Conservation (phyloP, 2,113 vertebrate species). For the Cheilinus undulatus region DNA sequence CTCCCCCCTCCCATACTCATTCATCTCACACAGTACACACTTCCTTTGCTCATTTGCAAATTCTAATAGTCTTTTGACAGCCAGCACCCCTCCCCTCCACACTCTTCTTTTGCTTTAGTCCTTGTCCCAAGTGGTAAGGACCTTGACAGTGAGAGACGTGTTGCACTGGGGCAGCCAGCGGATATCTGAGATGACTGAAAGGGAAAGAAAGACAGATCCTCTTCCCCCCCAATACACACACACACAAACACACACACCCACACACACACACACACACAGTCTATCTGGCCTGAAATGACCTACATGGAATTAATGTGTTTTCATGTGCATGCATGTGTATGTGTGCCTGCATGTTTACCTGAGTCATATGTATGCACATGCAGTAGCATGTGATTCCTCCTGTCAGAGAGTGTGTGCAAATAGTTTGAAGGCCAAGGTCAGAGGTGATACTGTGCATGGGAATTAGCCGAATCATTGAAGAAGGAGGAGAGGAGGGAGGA, state of each 20-base stretch:
- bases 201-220: conserved; percentile 56
- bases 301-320: conserved; percentile 15
- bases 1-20: conserved; percentile 50
- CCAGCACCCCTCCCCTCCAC: background rate
- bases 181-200: conserved; percentile 72
- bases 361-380: conserved; percentile 24
- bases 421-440: conserved; percentile 65
- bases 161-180: conserved; percentile 34
- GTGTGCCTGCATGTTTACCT: conserved; percentile 13
- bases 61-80: conserved; percentile 56
- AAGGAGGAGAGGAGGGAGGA: conserved; percentile 13
- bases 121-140: conserved; percentile 42
- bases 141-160: conserved; percentile 72
- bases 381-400: conserved; percentile 44
- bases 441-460: conserved; percentile 40
- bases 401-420: conserved; percentile 37
- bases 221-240: conserved; percentile 59
- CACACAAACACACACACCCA: conserved; percentile 27
- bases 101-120: conserved; percentile 11
- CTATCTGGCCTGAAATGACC: conserved; percentile 59
- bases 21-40: conserved; percentile 36
- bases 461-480: background rate
- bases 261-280: conserved; percentile 23
- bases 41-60: conserved; percentile 51
- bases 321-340: conserved; percentile 13